These are phyloP conservation scores for Bradypodion ventrale DNA, from an alignment of 2,797 vertebrate species.

Conservation along the genomic window DNA sequence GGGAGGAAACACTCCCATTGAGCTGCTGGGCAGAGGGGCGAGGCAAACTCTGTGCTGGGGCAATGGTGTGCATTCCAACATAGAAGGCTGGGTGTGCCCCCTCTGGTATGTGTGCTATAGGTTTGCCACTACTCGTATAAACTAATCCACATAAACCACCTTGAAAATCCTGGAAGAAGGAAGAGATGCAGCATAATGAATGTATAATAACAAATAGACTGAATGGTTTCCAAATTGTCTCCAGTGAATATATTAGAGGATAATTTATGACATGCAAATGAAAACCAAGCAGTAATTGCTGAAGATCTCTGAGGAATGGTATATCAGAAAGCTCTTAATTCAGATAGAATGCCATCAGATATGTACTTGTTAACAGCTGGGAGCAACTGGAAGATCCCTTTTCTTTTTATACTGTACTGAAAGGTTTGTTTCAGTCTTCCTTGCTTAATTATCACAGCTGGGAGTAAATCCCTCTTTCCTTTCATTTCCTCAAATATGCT, in stretches of 20 bases:
- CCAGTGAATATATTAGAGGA: slow-evolving; percentile 24
- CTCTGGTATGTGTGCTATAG: too few species aligned
- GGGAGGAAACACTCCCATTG: too few species aligned
- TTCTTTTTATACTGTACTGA: slow-evolving; percentile 81
- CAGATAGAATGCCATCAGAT: slow-evolving; percentile 72
- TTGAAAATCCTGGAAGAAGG: neutral
- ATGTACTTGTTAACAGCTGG: slow-evolving; percentile 87
- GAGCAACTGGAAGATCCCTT: slow-evolving; percentile 82
- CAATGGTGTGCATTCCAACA: too few species aligned
- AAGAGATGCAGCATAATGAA: neutral
- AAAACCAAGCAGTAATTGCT: neutral
- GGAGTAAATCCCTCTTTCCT: slow-evolving; percentile 43
- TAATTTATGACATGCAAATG: neutral
- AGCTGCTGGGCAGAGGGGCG: too few species aligned
- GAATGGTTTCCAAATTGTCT: neutral
- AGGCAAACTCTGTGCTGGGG: too few species aligned
- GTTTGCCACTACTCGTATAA: too few species aligned
- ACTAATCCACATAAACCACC: neutral
- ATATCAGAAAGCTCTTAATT: slow-evolving; percentile 58
- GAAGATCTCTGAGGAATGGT: slow-evolving; percentile 6
- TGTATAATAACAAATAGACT: neutral
- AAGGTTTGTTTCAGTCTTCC: slow-evolving; percentile 45
- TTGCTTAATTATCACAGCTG: slow-evolving; percentile 41
- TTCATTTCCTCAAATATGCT: slow-evolving; percentile 44
- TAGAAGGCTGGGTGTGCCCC: too few species aligned